Base-by-base conservation (phyloP, 2,888 invertebrate species). In the Endomychus coccineus region DNA sequence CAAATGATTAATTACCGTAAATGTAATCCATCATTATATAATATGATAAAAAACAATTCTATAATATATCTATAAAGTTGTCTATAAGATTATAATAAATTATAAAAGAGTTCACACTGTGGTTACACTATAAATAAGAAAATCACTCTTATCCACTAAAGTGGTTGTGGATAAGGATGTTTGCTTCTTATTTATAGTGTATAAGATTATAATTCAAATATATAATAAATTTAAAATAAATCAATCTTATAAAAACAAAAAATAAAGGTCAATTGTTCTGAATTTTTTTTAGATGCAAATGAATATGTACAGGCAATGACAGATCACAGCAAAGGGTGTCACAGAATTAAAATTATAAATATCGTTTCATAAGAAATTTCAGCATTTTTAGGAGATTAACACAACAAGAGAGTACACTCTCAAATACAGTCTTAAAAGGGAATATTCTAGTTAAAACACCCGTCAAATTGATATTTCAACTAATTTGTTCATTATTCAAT, bases 241-340 rank as follows among this genome's bases (percentile, higher is more conserved):
- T 52, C 45, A 39, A 49, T 51, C 42, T 52, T 55, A 54, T 49
- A 53, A 44, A 51, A 52, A 52, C 27, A 36, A 48, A 50, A 42
- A 45, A 47, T 43, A 49, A 52, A n/a, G 47, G 51, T 46, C 50
- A 46, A 50, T 40, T 49, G 54, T 55, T 50, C 55, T 59, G 49
- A 59, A 54, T 55, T 53, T 45, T 57, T 56, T 55, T 54, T 56
- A 50, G 56, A 58, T 47, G 56, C 56, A 56, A 59, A 62, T 48
- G 51, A 58, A 59, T 62, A 64, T 64, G 51, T 64, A 65, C 63
- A 64, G 59, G 59, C 59, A 60, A 58, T 61, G 35, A 34, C 39
- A 29, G 39, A 39, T 34, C 34, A 34, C 34, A 39, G 28, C 25
- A 38, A 38, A 38, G 38, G 32, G 38, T 33, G 38, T 27, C 28